Percentiles rank a stretch among this genome's conserved stretches.
Conservation (phyloP, 2,888 invertebrate genomes). For the Hirtodrosophila alboralis region DNA sequence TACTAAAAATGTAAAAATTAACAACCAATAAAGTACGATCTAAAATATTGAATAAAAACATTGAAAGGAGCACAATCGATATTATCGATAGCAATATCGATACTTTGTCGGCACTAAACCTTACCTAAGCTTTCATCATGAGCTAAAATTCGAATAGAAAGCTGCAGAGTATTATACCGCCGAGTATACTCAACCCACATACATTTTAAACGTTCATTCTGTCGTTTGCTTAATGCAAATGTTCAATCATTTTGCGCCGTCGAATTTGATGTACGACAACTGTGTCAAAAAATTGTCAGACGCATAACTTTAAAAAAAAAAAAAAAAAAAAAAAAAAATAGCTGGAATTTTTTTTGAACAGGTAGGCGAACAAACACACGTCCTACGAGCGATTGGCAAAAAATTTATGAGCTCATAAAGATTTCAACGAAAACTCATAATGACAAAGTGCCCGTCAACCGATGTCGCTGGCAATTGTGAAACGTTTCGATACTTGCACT, state of each 20-base stretch:
- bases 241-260: constrained; percentile 61
- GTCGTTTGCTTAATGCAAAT: constrained; percentile 34
- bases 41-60: too few species aligned
- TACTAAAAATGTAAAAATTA: too few species aligned
- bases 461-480: constrained; percentile 54
- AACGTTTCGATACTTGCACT: constrained; percentile 36
- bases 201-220: neutral
- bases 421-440: constrained; percentile 65
- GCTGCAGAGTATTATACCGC: neutral
- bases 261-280: constrained; percentile 66
- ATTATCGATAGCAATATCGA: too few species aligned
- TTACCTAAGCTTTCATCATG: too few species aligned
- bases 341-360: constrained; percentile 19
- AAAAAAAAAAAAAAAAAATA: constrained; percentile 7
- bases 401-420: constrained; percentile 78
- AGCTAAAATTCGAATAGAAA: neutral
- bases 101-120: too few species aligned
- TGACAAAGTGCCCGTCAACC: constrained; percentile 52
- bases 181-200: neutral
- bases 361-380: constrained; percentile 20
- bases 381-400: constrained; percentile 40
- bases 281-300: constrained; percentile 70
- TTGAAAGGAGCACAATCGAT: too few species aligned
- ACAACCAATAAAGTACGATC: too few species aligned
- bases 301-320: constrained; percentile 9